These are phyloP conservation scores for Andricus quercusramuli DNA, from an alignment of 2,888 invertebrate genomes.

Conservation along the genomic window DNA sequence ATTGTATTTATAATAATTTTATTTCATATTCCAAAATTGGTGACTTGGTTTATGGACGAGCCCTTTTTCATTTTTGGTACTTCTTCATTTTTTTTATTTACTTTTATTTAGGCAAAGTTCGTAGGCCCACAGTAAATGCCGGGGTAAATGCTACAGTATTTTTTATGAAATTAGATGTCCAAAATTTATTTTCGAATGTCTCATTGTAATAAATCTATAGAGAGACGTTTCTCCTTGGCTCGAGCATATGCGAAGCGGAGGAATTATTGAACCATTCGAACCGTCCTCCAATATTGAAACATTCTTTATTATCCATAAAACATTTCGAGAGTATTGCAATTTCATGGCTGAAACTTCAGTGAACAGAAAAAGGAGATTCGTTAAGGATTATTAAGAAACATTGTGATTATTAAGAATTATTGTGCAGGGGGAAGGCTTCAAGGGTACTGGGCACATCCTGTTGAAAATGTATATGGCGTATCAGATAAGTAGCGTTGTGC, in stretches of 20 bases:
- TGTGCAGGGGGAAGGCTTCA: background rate
- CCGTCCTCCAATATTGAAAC: constrained; percentile 25
- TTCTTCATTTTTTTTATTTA: no score
- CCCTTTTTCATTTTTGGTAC: no score
- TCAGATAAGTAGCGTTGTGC: constrained; percentile 22
- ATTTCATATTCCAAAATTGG: no score
- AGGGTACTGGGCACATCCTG: constrained; percentile 8
- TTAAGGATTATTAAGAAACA: constrained; percentile 22
- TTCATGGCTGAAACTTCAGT: constrained; percentile 9
- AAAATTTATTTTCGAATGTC: constrained; percentile 11
- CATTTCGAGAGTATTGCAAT: constrained; percentile 14
- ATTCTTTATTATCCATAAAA: constrained; percentile 38
- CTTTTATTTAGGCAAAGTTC: no score
- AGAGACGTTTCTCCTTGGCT: constrained; percentile 19
- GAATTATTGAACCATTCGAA: constrained; percentile 23
- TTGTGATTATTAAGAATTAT: constrained; percentile 32
- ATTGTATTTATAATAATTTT: no score
- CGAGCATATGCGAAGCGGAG: background rate
- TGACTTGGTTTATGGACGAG: no score
- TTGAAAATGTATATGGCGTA: constrained; percentile 10
- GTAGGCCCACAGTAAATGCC: no score
- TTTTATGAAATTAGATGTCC: background rate
- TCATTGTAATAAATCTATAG: constrained; percentile 4
- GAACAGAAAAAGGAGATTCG: constrained; percentile 16
- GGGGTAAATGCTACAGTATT: no score